phyloP scores from a whole-genome alignment of 2,888 invertebrate species.

The Adelognathus sp. region DNA sequence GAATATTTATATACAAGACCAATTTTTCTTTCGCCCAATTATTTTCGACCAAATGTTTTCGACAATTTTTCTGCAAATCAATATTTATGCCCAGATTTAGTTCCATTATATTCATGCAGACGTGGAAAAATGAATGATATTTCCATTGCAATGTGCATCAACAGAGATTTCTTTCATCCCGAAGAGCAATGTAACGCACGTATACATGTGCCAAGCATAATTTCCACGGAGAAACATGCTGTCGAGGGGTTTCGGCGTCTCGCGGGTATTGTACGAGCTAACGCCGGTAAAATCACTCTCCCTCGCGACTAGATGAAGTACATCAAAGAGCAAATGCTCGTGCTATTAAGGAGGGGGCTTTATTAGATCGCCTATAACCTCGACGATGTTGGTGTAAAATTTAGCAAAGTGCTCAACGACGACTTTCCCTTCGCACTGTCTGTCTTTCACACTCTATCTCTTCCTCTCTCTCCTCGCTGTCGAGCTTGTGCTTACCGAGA shows the following conservation, averaged over 20 bases:
- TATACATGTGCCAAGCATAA: background rate
- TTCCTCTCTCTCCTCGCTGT: constrained; percentile 21
- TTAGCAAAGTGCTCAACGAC: constrained; percentile 71
- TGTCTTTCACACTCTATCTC: constrained; percentile 28
- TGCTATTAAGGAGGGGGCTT: constrained; percentile 69
- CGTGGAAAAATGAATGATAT: too few relatives aligned
- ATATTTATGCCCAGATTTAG: background rate
- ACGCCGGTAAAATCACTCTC: constrained; percentile 64
- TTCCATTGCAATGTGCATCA: too few relatives aligned
- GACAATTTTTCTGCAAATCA: too few relatives aligned
- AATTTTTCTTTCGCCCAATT: background rate
- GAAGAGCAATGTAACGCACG: background rate
- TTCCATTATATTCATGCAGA: too few relatives aligned
- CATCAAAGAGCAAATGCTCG: constrained; percentile 75
- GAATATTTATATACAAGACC: too few relatives aligned
- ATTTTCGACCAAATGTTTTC: too few relatives aligned
- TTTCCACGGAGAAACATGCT: background rate
- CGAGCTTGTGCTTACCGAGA: constrained; percentile 9
- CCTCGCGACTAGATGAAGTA: constrained; percentile 66
- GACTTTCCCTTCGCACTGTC: constrained; percentile 59
- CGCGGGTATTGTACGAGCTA: constrained; percentile 59
- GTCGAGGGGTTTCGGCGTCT: constrained; percentile 20
- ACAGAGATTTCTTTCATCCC: background rate
- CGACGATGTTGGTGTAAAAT: constrained; percentile 70
- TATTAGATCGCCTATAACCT: constrained; percentile 76